phyloP scores from a whole-genome alignment of 2,888 invertebrate species.

The Belgica antarctica region DNA sequence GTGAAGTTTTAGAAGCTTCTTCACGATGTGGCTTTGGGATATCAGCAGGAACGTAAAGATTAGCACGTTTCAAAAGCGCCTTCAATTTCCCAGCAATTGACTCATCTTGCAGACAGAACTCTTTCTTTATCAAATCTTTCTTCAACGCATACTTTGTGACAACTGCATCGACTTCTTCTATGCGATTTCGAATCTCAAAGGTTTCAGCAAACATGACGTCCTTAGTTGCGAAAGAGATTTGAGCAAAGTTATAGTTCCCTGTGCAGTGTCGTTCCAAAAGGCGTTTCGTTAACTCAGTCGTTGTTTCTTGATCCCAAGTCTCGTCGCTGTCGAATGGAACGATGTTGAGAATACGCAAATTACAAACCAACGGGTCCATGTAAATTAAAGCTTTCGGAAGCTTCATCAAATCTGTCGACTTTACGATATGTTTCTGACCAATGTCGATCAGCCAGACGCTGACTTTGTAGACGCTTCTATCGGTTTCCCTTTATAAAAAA shows the following conservation, averaged over 20 bases:
- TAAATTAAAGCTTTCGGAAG: slow-evolving; percentile 59
- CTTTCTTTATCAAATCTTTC: background rate
- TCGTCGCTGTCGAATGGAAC: slow-evolving; percentile 59
- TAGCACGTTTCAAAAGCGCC: background rate
- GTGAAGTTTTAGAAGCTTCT: background rate
- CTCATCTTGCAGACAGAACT: background rate
- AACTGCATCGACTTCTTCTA: background rate
- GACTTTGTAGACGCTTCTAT: slow-evolving; percentile 52
- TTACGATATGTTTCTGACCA: slow-evolving; percentile 56
- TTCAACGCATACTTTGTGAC: background rate
- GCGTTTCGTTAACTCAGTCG: slow-evolving; percentile 48
- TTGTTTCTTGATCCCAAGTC: slow-evolving; percentile 58
- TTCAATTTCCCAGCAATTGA: slow-evolving; percentile 52
- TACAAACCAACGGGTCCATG: slow-evolving; percentile 56
- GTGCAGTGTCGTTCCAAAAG: background rate
- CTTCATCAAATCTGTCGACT: slow-evolving; percentile 55
- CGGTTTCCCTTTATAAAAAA: slow-evolving; percentile 44
- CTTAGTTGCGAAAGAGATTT: background rate
- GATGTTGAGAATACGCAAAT: slow-evolving; percentile 58
- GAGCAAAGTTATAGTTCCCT: slow-evolving; percentile 46
- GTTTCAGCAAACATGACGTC: slow-evolving; percentile 5
- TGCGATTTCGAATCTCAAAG: slow-evolving; percentile 34
- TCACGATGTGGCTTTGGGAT: background rate
- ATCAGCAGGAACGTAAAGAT: background rate
- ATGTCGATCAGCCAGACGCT: slow-evolving; percentile 62